Evolutionary conservation across 2,113 vertebrate species (phyloP), one percentile per base, ranked within the genome.

Genomic region (Entosphenus tridentatus): DNA sequence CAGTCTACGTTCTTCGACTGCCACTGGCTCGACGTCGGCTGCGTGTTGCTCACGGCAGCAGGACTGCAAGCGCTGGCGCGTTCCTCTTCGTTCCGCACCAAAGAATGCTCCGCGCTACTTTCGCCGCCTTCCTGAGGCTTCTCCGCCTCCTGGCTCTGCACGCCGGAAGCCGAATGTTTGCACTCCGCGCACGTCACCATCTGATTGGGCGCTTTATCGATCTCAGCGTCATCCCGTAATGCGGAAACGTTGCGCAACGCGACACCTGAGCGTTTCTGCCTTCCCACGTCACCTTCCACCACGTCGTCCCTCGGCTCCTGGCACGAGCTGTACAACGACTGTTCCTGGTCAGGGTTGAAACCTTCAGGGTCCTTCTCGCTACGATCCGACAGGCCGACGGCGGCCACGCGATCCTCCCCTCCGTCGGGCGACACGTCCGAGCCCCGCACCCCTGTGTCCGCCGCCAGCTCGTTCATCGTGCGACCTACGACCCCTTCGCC

Each of bases 1-100:
- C 93, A 98, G 14, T 88, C 87, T 0, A 87, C 83, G 77, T 96
- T 87, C 57, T 81, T 79, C 72, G 76, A 84, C 72, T 75, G 82
- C 73, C 75, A 76, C 14, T 72, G 70, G 16, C 78, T 81, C 71
- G 78, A 55, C 0, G 54, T 4, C 55, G 77, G 74, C 0, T 79
- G 75, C 62, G 10, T 65, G 70, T 55, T 72, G 71, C 62, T 70
- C 72, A 55, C 68, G 70, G 68, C 67, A 39, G 39, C 39, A 39
- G 39, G 39, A 39, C 39, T 59, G 72, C 74, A 73, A 69, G 71
- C 72, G 72, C 8, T 58, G 69, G 77, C 2, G 70, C 76, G 72
- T 70, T 77, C 72, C 71, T 72, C 56, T 74, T 74, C 57, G 71
- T 76, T 72, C 56, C 55, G 75, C 70, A 65, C 56, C 68, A 16